Conservation (phyloP, 2,888 invertebrate species). For the Cantharis lateralis region DNA sequence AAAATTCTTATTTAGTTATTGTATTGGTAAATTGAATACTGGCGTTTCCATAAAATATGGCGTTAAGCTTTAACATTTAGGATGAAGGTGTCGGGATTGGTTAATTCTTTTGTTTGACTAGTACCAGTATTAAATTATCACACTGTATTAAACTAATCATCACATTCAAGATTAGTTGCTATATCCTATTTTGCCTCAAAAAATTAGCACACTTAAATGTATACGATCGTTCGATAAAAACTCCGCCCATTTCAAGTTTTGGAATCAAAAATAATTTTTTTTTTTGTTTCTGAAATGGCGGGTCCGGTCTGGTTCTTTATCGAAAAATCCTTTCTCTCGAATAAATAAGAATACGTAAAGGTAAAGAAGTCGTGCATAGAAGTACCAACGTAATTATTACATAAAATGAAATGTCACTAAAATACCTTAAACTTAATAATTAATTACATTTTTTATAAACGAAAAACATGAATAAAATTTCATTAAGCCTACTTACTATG, state of each 20-base stretch:
- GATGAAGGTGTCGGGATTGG: neutral
- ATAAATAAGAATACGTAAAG: neutral
- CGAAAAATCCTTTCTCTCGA: neutral
- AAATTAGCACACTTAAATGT: neutral
- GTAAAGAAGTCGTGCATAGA: neutral
- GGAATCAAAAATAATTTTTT: neutral
- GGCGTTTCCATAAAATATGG: constrained; percentile 10
- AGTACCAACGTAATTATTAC: neutral
- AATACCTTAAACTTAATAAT: neutral
- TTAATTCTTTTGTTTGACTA: neutral
- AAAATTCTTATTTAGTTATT: constrained; percentile 12
- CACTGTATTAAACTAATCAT: neutral
- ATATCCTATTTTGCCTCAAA: neutral
- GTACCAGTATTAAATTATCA: constrained; percentile 2
- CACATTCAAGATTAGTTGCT: neutral
- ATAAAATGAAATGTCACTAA: neutral
- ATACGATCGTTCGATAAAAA: neutral
- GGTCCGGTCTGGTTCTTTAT: neutral
- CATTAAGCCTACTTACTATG: neutral
- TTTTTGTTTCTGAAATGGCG: neutral
- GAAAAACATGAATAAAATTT: neutral
- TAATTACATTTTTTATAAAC: neutral
- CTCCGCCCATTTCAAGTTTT: neutral
- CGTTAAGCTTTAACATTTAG: neutral
- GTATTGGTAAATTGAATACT: constrained; percentile 23